phyloP scores from a whole-genome alignment of 2,113 vertebrate genomes.

The Malurus melanocephalus region DNA sequence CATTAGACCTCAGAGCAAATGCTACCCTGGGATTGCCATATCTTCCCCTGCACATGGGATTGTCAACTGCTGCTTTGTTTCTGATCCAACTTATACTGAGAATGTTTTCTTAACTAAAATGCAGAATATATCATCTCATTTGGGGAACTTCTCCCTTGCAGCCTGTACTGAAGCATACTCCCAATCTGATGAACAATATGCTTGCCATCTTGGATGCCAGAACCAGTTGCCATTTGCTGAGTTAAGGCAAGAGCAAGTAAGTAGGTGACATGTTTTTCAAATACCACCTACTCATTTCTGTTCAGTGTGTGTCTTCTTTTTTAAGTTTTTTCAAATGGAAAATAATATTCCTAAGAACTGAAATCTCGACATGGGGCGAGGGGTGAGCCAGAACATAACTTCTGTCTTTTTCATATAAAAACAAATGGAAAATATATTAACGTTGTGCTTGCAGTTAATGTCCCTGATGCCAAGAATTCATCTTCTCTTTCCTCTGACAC shows the following conservation, averaged over 20 bases:
- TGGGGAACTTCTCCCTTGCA: slow-evolving; percentile 64
- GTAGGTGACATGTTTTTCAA: slow-evolving; percentile 58
- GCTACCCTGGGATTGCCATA: neutral
- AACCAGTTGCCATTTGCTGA: slow-evolving; percentile 92
- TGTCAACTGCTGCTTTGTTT: slow-evolving; percentile 39
- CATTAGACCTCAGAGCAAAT: neutral
- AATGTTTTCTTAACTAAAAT: slow-evolving; percentile 39
- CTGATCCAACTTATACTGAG: slow-evolving; percentile 14
- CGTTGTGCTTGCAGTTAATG: slow-evolving; percentile 79
- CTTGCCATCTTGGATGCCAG: slow-evolving; percentile 93
- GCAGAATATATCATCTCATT: slow-evolving; percentile 44
- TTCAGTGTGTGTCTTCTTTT: neutral
- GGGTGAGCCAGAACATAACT: neutral
- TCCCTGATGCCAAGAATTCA: slow-evolving; percentile 94
- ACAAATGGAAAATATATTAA: neutral
- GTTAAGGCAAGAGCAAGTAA: slow-evolving; percentile 89
- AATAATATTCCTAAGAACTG: neutral
- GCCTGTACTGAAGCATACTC: slow-evolving; percentile 94
- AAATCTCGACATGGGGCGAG: neutral
- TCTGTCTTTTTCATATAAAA: neutral
- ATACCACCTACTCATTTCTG: slow-evolving; percentile 58
- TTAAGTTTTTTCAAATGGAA: neutral
- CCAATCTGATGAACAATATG: slow-evolving; percentile 88
- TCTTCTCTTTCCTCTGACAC: slow-evolving; percentile 87
- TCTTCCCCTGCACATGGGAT: neutral